Percentiles rank a stretch among this genome's conserved stretches.
These are phyloP conservation scores for Coregonus sp. DNA, from an alignment of 2,797 vertebrate species.

Conservation along the genomic window DNA sequence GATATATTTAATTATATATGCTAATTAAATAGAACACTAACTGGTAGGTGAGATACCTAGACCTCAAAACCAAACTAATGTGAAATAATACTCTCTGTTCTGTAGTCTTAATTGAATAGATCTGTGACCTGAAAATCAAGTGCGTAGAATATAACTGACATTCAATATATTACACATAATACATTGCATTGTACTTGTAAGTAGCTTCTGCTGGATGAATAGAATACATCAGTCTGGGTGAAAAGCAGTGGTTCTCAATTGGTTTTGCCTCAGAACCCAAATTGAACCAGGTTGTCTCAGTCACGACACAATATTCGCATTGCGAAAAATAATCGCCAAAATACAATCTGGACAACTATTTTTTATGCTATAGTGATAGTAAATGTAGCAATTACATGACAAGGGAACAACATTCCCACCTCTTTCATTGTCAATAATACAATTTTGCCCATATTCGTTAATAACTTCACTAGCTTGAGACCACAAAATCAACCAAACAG, in stretches of 20 bases:
- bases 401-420: too few relatives aligned
- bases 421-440: too few relatives aligned
- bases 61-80: not conserved
- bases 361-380: too few relatives aligned
- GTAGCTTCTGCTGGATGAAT: not conserved
- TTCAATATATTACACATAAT: not conserved
- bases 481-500: too few relatives aligned
- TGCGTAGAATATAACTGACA: not conserved
- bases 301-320: too few relatives aligned
- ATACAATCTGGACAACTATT: too few relatives aligned
- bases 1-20: not conserved
- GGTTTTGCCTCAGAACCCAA: too few relatives aligned
- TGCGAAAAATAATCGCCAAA: too few relatives aligned
- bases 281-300: too few relatives aligned
- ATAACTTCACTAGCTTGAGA: too few relatives aligned
- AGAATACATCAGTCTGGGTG: constrained; percentile 9
- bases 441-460: too few relatives aligned
- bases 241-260: not conserved
- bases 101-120: not conserved
- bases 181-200: not conserved
- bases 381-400: too few relatives aligned
- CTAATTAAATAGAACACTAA: constrained; percentile 14
- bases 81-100: not conserved
- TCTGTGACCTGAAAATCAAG: not conserved
- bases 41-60: not conserved